Evolutionary conservation across 2,113 vertebrate species (phyloP).

Genomic region (Crotalus horridus): DNA sequence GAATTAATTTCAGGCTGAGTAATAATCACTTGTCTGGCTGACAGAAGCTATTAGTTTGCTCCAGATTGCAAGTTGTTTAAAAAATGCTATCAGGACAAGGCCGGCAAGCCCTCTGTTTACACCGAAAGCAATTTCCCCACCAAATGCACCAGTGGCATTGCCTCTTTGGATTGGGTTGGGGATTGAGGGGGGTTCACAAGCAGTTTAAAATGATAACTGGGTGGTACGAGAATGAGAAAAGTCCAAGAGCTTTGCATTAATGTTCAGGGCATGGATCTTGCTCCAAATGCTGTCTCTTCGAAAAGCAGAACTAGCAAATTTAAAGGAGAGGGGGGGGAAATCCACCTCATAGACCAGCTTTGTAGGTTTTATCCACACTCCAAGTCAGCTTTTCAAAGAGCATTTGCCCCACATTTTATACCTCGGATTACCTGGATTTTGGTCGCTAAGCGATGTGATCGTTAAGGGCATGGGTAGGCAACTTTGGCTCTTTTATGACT

Average conservation of each 20-base stretch:
- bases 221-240: background rate
- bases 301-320: background rate
- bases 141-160: background rate
- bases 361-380: background rate
- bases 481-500: too few relatives aligned
- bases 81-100: background rate
- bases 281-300: background rate
- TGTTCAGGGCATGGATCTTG: background rate
- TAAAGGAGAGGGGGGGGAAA: background rate
- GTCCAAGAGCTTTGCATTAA: background rate
- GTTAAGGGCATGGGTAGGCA: too few relatives aligned
- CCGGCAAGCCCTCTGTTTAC: background rate
- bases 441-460: too few relatives aligned
- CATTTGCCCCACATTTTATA: background rate
- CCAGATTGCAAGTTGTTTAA: background rate
- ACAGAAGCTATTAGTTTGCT: slow-evolving; percentile 49
- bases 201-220: background rate
- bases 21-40: slow-evolving; percentile 38
- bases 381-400: background rate
- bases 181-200: too few relatives aligned
- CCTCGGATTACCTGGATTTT: background rate
- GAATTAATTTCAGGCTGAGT: slow-evolving; percentile 29
- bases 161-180: background rate
- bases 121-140: background rate
- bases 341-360: background rate